Conservation (phyloP, 2,113 vertebrate species). For the Callithrix jacchus region DNA sequence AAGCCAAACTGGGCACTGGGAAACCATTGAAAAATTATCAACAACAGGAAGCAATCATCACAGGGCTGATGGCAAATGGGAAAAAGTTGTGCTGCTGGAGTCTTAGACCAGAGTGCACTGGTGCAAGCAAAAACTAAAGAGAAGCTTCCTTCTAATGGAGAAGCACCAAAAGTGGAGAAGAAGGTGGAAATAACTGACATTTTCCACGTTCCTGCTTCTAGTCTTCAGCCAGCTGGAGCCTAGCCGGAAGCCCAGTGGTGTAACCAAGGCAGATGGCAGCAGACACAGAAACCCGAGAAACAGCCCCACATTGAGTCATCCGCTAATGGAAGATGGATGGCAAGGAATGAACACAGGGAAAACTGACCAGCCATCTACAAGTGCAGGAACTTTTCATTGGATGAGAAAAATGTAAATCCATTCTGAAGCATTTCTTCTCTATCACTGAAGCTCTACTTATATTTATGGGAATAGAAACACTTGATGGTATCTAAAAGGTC, state of each 20-base stretch:
- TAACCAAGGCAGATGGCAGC: neutral
- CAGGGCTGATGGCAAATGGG: neutral
- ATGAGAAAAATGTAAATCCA: neutral
- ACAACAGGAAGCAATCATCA: neutral
- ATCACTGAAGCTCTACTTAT: neutral
- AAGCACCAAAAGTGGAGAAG: neutral
- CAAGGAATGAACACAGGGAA: neutral
- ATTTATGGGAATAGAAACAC: neutral
- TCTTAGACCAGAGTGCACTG: rapidly evolving
- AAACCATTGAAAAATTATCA: no score
- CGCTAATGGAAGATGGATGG: no score
- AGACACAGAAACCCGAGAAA: neutral
- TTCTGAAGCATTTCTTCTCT: neutral
- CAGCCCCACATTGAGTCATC: rapidly evolving
- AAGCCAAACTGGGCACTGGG: neutral
- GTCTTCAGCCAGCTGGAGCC: neutral
- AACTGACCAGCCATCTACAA: neutral
- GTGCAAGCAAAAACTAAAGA: neutral
- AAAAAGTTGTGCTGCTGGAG: neutral
- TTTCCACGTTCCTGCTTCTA: neutral
- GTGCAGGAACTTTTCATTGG: neutral
- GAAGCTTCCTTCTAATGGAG: neutral
- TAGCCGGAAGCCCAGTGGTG: neutral
- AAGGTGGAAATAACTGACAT: neutral
- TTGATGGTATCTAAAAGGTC: neutral